Evolutionary conservation across 2,888 invertebrate species (phyloP).

Genomic region (Dasypolia templi): DNA sequence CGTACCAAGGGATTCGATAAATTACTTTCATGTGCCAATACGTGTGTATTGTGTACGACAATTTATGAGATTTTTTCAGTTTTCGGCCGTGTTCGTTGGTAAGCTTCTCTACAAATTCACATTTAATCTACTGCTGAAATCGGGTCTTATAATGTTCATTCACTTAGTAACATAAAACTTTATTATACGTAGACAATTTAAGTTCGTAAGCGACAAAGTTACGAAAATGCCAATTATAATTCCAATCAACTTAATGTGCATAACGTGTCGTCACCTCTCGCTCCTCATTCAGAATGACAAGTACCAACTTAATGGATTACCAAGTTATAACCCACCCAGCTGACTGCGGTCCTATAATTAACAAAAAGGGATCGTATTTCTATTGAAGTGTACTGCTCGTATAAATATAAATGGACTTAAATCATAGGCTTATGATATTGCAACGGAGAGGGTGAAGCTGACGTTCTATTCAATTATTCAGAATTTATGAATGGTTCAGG

Average conservation of each 20-base stretch:
- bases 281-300: constrained; percentile 69
- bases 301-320: constrained; percentile 78
- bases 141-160: constrained; percentile 36
- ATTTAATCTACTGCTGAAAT: constrained; percentile 38
- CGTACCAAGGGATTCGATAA: constrained; percentile 47
- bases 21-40: constrained; percentile 59
- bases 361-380: constrained; percentile 76
- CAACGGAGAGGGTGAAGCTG: constrained; percentile 77
- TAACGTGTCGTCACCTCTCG: constrained; percentile 71
- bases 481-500: constrained; percentile 85
- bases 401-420: constrained; percentile 80
- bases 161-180: constrained; percentile 44
- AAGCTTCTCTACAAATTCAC: constrained; percentile 25
- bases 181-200: constrained; percentile 47
- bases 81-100: neutral
- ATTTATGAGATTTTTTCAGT: constrained; percentile 53
- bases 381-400: constrained; percentile 57
- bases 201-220: constrained; percentile 55
- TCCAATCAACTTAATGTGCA: constrained; percentile 80
- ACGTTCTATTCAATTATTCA: constrained; percentile 86
- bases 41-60: constrained; percentile 46
- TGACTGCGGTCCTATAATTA: constrained; percentile 76
- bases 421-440: constrained; percentile 81
- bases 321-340: constrained; percentile 74
- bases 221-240: constrained; percentile 71